A percentile compares a stretch with the other conserved stretches of the same genome.
Conservation (phyloP, 2,888 invertebrate species). For the Lissocephala sabroskyi region DNA sequence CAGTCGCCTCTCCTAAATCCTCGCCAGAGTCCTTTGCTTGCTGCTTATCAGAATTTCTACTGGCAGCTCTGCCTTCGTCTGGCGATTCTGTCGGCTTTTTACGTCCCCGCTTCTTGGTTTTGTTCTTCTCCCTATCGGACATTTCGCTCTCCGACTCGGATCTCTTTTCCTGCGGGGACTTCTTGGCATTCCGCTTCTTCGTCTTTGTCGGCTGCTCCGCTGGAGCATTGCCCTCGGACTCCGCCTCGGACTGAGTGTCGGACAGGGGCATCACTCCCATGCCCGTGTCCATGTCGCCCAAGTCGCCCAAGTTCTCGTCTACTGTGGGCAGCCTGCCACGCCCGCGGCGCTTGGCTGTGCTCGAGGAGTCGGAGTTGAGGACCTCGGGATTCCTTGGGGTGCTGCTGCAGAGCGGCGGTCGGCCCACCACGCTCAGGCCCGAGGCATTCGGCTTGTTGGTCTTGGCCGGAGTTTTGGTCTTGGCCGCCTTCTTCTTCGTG, state of each 20-base stretch:
- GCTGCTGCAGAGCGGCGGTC: slow-evolving; percentile 22
- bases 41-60: no score
- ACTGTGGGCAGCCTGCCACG: no score
- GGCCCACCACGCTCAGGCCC: not conserved
- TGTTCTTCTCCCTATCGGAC: not conserved
- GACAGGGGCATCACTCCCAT: no score
- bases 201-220: not conserved
- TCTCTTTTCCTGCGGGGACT: not conserved
- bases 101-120: not conserved
- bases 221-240: not conserved
- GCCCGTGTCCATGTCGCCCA: no score
- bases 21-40: not conserved
- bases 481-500: not conserved
- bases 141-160: not conserved
- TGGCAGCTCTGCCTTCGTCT: no score
- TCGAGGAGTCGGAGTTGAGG: not conserved
- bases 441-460: not conserved
- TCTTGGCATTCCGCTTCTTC: not conserved
- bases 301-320: no score
- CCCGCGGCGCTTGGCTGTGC: not conserved
- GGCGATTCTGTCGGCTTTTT: not conserved
- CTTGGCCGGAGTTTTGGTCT: not conserved
- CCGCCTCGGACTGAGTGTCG: not conserved
- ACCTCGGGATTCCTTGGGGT: slow-evolving; percentile 11
- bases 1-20: not conserved